Evolutionary conservation across 2,113 vertebrate genomes (phyloP), one percentile per base, ranked within the genome.

Genomic region (Nycticebus coucang): DNA sequence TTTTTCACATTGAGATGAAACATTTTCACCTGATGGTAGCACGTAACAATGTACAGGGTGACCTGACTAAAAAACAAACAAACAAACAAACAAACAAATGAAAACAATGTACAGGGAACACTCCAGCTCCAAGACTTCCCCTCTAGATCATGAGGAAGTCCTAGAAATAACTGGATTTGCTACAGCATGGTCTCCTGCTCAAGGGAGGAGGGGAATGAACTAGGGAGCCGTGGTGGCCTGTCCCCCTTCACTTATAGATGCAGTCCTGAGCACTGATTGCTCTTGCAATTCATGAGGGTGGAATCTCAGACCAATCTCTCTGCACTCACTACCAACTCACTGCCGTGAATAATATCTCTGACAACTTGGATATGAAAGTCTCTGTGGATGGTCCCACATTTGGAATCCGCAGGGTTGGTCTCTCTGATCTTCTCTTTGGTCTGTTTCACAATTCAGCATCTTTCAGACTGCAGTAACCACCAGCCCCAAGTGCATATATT

Each of bases 261-360:
- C 99, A 99, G 68, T 94, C 94, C 2, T 98, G 97, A 96, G 98
- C 98, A 97, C 99, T 99, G 98, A 97, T 98, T 99, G 98, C 98
- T 99, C 3, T 97, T 97, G 97, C 99, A 99, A 94, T 96, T 97
- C 64, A 97, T 99, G 98, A 0, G 98, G 93, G 26, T 97, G 96
- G 95, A 99, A 99, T 99, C 99, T 99, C 82, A 99, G 97, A 68
- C 89, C 96, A 64, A 99, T 99, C 97, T 99, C 99, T 99, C 98
- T 88, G 99, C 99, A 75, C 98, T 99, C 37, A 99, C 98, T 74
- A 99, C 97, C 1, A 99, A 99, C 96, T 99, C 99, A 33, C 99
- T 99, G 96, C 99, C 99, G 13, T 99, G 99, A 97, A 99, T 99
- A 96, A 99, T 99, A 98, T 99, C 99, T 98, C 99, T 99, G 97